phyloP scores from a whole-genome alignment of 2,113 vertebrate genomes.

The Onychostruthus taczanowskii region DNA sequence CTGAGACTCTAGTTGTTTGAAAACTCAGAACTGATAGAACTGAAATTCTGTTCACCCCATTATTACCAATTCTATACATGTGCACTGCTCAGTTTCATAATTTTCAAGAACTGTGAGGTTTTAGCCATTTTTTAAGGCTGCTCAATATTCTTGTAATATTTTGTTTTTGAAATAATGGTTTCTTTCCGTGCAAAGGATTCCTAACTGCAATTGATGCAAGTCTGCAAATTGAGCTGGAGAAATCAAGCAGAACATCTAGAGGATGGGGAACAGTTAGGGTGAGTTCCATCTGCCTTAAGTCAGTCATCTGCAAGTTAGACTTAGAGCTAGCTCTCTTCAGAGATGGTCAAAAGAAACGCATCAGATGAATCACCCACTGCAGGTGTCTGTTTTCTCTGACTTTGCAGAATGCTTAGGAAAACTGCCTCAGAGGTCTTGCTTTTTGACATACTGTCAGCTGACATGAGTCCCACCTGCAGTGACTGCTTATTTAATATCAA shows the following conservation, averaged over 20 bases:
- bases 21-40: background rate
- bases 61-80: background rate
- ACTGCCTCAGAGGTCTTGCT: background rate
- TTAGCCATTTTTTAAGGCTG: background rate
- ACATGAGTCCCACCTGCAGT: background rate
- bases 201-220: background rate
- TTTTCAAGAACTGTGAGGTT: background rate
- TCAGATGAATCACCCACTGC: background rate
- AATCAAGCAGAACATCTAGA: background rate
- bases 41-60: background rate
- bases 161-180: background rate
- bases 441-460: background rate
- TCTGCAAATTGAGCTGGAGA: background rate
- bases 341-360: background rate
- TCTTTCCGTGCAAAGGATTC: background rate
- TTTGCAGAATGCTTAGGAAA: background rate
- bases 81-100: background rate
- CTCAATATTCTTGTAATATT: background rate
- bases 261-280: background rate
- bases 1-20: background rate
- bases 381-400: background rate
- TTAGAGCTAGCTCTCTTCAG: background rate
- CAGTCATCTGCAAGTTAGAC: background rate
- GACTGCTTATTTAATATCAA: background rate
- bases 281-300: background rate